Base-by-base conservation (phyloP, 2,113 vertebrate genomes). In the Odobenus rosmarus region DNA sequence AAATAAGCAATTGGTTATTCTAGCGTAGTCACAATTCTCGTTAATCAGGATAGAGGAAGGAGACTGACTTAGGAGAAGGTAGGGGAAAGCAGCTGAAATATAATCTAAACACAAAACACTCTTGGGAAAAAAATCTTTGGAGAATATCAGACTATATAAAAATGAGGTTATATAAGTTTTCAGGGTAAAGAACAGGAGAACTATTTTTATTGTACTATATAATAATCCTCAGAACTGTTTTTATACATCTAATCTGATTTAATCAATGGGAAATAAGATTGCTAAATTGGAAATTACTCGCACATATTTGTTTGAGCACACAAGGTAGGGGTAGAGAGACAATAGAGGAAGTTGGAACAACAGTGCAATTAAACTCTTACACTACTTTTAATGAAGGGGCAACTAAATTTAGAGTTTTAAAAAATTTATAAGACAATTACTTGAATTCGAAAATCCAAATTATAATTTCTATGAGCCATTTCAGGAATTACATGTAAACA, bases 321-420 rank as follows among this genome's bases (percentile, higher is more conserved):
- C 7, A 83, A 87, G 15, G n/a, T 57, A 3, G 5, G 5, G 9
- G 69, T 42, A 51, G 61, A 97, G 57, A 71, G 61, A 24, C 18
- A 53, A 19, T 1, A 71, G 51, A 94, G 84, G 36, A 93, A 90
- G 55, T 9, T 28, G 15, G 46, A 71, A 80, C 8, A 31, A 12
- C 9, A 57, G 77, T 83, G 19, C 61, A 87, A 93, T 84, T 71
- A 83, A 77, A 39, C 28, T 46, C 21, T 49, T 74, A 82, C 4
- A 28, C 76, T 72, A 92, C 49, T 95, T 89, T 97, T 69, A 92
- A 62, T 77, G 67, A 90, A 90, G 84, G 19, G 64, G 90, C 71
- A 85, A 89, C 83, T 84, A 93, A 71, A 95, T 14, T 10, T 18
- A 74, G 28, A 90, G 18, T 72, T 72, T 24, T 24, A 71, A 39